Conservation (phyloP, 1,140 invertebrate species). For the Drosophila kikkawai region DNA sequence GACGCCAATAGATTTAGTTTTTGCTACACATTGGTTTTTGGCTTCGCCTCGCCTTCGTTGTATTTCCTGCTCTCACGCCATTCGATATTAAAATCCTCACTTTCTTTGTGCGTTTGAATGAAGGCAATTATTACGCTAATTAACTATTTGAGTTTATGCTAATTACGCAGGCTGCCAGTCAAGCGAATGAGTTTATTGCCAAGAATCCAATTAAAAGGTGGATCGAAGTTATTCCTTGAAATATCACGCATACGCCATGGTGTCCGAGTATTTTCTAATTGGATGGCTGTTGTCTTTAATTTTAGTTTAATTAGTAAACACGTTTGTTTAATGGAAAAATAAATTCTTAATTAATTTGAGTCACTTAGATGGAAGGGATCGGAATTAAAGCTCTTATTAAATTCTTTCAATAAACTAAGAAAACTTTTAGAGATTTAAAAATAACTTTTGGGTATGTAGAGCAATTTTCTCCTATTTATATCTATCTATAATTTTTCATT, state of each 20-base stretch:
- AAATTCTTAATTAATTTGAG: neutral
- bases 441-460: neutral
- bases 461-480: neutral
- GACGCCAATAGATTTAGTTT: constrained; percentile 78
- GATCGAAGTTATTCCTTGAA: constrained; percentile 25
- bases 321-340: neutral
- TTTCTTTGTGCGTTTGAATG: constrained; percentile 47
- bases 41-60: neutral
- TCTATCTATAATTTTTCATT: neutral
- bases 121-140: constrained; percentile 80
- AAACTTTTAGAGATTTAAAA: neutral
- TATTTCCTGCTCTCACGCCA: constrained; percentile 1
- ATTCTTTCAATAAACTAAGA: neutral
- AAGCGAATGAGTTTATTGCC: constrained; percentile 51
- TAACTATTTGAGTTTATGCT: constrained; percentile 79
- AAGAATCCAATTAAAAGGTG: constrained; percentile 52
- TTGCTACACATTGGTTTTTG: constrained; percentile 51
- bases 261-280: constrained; percentile 17
- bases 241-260: constrained; percentile 41
- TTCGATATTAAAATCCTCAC: constrained; percentile 48
- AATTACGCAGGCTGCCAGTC: constrained; percentile 56
- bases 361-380: neutral
- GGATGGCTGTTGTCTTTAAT: neutral
- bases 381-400: neutral
- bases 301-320: constrained; percentile 18